Conservation (phyloP, 2,888 invertebrate species). For the Beris morrisii region DNA sequence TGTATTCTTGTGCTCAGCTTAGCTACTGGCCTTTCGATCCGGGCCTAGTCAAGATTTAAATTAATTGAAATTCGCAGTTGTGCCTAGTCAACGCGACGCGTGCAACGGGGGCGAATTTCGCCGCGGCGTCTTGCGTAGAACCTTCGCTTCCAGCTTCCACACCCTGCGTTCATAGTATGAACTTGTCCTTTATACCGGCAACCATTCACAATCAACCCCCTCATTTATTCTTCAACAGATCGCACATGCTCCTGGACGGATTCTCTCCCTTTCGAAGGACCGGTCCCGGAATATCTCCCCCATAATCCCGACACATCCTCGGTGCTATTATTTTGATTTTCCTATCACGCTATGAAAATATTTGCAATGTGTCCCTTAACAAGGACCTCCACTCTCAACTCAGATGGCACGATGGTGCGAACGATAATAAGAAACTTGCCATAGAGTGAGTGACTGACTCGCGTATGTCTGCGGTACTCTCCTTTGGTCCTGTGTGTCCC, state of each 20-base stretch:
- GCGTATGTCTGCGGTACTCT: conserved; percentile 5
- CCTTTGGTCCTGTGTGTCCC: not conserved
- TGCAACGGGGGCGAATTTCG: not conserved
- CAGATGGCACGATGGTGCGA: not conserved
- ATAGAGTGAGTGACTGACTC: too few species aligned
- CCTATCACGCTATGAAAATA: conserved; percentile 22
- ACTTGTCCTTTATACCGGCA: conserved; percentile 4
- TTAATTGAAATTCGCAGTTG: conserved; percentile 1
- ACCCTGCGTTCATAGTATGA: conserved; percentile 3
- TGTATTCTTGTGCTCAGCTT: not conserved
- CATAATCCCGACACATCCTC: conserved; percentile 11
- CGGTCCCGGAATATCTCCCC: conserved; percentile 16
- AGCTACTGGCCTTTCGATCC: not conserved
- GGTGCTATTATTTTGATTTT: conserved; percentile 24
- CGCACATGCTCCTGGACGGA: conserved; percentile 18
- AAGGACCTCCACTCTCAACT: not conserved
- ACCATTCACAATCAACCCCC: conserved; percentile 8
- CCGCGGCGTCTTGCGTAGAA: conserved; percentile 10
- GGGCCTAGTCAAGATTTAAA: not conserved
- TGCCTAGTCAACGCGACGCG: not conserved
- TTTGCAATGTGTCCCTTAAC: conserved; percentile 5
- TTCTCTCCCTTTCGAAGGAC: conserved; percentile 2
- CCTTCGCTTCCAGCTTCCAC: conserved; percentile 4
- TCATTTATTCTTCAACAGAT: not conserved
- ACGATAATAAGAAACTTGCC: conserved; percentile 1